These are phyloP conservation scores for Euwallacea fornicatus DNA, from an alignment of 1,140 invertebrate genomes.

Conservation along the genomic window DNA sequence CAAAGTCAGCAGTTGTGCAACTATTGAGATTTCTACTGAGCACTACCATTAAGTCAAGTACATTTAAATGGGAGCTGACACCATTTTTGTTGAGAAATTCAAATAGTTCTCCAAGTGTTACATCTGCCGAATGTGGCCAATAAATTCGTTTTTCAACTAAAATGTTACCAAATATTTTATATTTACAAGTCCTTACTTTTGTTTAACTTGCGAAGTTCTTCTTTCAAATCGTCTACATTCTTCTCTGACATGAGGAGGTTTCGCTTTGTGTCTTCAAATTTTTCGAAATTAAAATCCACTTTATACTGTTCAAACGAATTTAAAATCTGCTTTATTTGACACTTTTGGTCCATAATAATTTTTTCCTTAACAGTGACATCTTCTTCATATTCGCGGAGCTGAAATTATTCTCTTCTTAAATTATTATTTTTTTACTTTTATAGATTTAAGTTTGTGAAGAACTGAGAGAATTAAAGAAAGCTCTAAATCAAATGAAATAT, in stretches of 20 bases:
- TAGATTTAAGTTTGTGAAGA: neutral
- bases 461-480: too few relatives aligned
- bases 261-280: slow-evolving; percentile 28
- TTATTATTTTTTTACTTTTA: neutral
- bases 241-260: slow-evolving; percentile 29
- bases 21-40: too few relatives aligned
- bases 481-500: too few relatives aligned
- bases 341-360: slow-evolving; percentile 26
- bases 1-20: too few relatives aligned
- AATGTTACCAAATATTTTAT: too few relatives aligned
- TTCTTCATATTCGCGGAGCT: slow-evolving; percentile 39
- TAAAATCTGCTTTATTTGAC: slow-evolving; percentile 29
- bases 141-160: too few relatives aligned
- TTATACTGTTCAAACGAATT: slow-evolving; percentile 40
- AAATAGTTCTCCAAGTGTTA: too few relatives aligned
- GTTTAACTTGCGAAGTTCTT: slow-evolving; percentile 40
- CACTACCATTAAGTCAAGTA: too few relatives aligned
- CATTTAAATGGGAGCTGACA: too few relatives aligned
- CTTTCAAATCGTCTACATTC: slow-evolving; percentile 39
- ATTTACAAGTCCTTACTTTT: slow-evolving; percentile 11
- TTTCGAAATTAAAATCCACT: slow-evolving; percentile 36
- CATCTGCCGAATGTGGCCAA: too few relatives aligned
- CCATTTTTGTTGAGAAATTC: too few relatives aligned
- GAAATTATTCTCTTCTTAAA: neutral
- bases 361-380: slow-evolving; percentile 34